Conservation (phyloP, 1,140 invertebrate species). For the Bombyx mandarina region DNA sequence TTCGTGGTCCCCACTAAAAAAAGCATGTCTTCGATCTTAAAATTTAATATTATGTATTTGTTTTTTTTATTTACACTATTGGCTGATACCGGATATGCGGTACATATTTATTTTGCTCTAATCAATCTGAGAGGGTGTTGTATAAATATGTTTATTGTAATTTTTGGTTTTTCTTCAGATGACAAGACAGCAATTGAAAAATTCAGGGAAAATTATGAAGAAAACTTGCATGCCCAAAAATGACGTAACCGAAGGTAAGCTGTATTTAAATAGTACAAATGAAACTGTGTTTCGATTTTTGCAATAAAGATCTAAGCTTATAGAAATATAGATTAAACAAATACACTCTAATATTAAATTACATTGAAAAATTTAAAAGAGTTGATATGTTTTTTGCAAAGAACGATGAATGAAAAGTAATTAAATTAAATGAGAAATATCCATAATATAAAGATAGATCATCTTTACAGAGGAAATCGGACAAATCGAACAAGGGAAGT, state of each 20-base stretch:
- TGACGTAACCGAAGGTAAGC: constrained; percentile 38
- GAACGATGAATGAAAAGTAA: too few relatives aligned
- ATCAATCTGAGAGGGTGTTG: neutral
- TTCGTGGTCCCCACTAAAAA: too few relatives aligned
- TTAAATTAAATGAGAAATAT: too few relatives aligned
- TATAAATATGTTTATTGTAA: neutral
- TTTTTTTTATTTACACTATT: constrained; percentile 9
- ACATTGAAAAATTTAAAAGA: too few relatives aligned
- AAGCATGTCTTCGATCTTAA: too few relatives aligned
- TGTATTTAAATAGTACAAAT: too few relatives aligned
- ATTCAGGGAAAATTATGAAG: constrained; percentile 56
- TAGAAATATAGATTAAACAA: too few relatives aligned
- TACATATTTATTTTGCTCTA: constrained; percentile 1
- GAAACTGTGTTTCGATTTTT: too few relatives aligned
- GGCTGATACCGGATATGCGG: constrained; percentile 6
- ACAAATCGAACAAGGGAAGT: constrained; percentile 51
- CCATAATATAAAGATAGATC: neutral
- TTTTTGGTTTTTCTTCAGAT: constrained; percentile 28
- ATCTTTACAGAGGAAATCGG: constrained; percentile 44
- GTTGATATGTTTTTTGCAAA: too few relatives aligned
- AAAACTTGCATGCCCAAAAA: constrained; percentile 59
- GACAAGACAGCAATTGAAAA: constrained; percentile 58
- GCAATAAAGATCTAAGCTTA: too few relatives aligned
- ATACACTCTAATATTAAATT: too few relatives aligned
- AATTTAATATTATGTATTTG: neutral